Conservation (phyloP, 2,888 invertebrate genomes). For the Hydropsyche betteni region DNA sequence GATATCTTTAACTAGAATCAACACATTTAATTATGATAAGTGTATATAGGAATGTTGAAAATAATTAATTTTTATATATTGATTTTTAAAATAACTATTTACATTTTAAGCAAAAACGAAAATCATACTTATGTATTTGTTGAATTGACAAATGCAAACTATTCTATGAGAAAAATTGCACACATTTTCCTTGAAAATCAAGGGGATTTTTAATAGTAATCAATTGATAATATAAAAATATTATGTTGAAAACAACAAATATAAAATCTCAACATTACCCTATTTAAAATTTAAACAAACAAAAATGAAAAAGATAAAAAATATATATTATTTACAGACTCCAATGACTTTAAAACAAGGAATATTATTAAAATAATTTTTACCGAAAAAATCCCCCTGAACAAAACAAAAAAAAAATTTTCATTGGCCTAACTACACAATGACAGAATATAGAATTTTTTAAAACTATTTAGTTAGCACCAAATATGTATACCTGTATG, state of each 20-base stretch:
- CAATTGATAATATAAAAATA: too few relatives aligned
- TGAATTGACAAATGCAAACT: conserved; percentile 32
- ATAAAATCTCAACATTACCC: too few relatives aligned
- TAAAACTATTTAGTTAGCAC: conserved; percentile 53
- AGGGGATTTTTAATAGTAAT: conserved; percentile 23
- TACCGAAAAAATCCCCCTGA: conserved; percentile 46
- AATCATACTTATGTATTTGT: conserved; percentile 11
- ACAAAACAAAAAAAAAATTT: conserved; percentile 49
- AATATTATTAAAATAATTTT: conserved; percentile 41
- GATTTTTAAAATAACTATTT: neutral
- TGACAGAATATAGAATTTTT: conserved; percentile 45
- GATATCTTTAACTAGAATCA: conserved; percentile 16
- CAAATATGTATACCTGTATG: conserved; percentile 52
- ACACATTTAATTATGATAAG: conserved; percentile 15
- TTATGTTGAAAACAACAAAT: too few relatives aligned
- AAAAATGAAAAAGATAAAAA: too few relatives aligned
- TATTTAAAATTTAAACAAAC: too few relatives aligned
- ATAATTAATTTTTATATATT: conserved; percentile 9
- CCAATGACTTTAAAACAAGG: neutral
- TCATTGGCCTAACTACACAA: conserved; percentile 48
- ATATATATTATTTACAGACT: too few relatives aligned
- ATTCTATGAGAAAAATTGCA: conserved; percentile 45
- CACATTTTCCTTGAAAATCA: conserved; percentile 39
- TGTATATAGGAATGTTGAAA: conserved; percentile 25
- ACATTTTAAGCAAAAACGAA: conserved; percentile 1